Percentiles rank a stretch among this genome's conserved stretches.
phyloP scores from a whole-genome alignment of 1,140 invertebrate species.

The Drosophila santomea region DNA sequence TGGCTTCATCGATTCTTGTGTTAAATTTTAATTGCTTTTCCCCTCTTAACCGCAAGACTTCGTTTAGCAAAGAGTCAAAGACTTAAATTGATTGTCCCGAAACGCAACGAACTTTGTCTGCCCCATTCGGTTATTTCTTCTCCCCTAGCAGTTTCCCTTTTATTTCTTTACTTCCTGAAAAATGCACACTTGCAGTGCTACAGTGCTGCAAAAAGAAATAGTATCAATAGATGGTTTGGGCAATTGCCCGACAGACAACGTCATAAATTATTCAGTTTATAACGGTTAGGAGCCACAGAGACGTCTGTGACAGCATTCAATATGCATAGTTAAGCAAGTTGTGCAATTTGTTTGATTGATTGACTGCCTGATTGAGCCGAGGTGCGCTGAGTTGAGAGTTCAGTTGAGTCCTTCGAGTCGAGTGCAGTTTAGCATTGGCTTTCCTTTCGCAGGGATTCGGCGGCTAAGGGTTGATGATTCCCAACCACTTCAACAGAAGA shows the following conservation, averaged over 20 bases:
- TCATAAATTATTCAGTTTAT: conserved; percentile 68
- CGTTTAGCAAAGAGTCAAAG: conserved; percentile 41
- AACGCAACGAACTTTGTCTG: conserved; percentile 27
- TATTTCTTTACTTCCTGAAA: conserved; percentile 16
- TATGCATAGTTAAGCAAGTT: conserved; percentile 78
- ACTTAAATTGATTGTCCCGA: conserved; percentile 53
- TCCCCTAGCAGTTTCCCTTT: conserved; percentile 6
- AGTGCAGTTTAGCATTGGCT: conserved; percentile 41
- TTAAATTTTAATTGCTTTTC: conserved; percentile 78
- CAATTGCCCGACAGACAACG: conserved; percentile 54
- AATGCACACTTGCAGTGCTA: conserved; percentile 16
- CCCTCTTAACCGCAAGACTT: conserved; percentile 38
- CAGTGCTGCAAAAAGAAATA: conserved; percentile 4
- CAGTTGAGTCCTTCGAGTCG: conserved; percentile 10
- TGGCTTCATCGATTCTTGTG: conserved; percentile 50
- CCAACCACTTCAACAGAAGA: conserved; percentile 8
- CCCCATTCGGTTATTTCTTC: not conserved
- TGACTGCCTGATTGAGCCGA: conserved; percentile 70
- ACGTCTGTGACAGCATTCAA: conserved; percentile 67
- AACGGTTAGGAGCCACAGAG: conserved; percentile 18
- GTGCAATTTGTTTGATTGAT: conserved; percentile 74
- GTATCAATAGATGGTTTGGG: conserved; percentile 40
- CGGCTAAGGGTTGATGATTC: conserved; percentile 22
- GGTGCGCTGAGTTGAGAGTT: conserved; percentile 3
- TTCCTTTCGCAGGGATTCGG: not conserved